Base-by-base conservation (phyloP, 2,797 vertebrate species). In the Propithecus deckenii region DNA sequence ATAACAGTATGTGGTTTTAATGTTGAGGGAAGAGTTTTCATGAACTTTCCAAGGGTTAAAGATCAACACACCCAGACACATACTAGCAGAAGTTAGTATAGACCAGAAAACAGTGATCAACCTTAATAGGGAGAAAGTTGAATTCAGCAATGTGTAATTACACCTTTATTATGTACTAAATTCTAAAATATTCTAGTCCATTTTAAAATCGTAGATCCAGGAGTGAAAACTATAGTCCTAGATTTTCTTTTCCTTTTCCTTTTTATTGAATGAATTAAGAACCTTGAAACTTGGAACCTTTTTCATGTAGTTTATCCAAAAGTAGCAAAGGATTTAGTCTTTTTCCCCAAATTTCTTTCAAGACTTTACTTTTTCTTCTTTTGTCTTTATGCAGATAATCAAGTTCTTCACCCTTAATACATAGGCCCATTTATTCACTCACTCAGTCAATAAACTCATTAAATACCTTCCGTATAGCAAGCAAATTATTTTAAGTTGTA, bases 401-500 rank as follows among this genome's bases (percentile, higher is more conserved):
- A 81, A 52, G 14, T 38, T 9, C 25, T 72, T 90, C 7, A 38
- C 59, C 43, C 38, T 83, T 75, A 52, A 74, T 7, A 63, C 14
- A 83, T 46, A 91, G 23, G 1, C 25, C 48, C 20, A 4, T 83
- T 88, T 50, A 81, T 84, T 89, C 85, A 91, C 63, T 92, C 61
- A 76, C 13, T 50, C 46, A 79, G 5, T 88, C 38, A 89, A 71
- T 17, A 87, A 76, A 85, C 5, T 74, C 35, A 72, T 22, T 79
- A 84, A 91, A 52, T 90, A 43, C 7, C 14, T 69, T 79, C 38
- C 46, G 38, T 84, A 76, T 76, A 69, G 20, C 57, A 91, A 94
- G 30, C 41, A 93, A 55, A 75, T 86, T 81, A 76, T 38, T 95
- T 92, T 88, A 71, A 78, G 18, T 57, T 86, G 11, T 32, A 91